These are phyloP conservation scores for Neodon shergylaensis DNA, from an alignment of 2,113 vertebrate species.

Conservation along the genomic window DNA sequence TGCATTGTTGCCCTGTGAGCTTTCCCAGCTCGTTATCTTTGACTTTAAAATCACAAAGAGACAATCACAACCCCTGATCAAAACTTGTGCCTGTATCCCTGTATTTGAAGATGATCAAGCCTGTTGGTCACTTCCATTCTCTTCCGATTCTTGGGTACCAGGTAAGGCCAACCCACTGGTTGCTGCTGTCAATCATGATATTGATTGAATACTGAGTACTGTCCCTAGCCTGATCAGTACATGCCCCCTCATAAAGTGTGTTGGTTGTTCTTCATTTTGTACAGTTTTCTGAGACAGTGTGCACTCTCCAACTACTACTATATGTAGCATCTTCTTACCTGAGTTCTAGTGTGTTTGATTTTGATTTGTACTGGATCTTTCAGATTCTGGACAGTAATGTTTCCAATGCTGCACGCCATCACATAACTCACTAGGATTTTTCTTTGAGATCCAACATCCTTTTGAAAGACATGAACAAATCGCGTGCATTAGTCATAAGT, in stretches of 20 bases:
- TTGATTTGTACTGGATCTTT: slow-evolving; percentile 90
- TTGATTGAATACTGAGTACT: too few species aligned
- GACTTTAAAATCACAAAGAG: not conserved
- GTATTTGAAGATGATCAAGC: not conserved
- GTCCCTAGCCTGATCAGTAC: not conserved
- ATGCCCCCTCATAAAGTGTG: not conserved
- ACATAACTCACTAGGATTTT: slow-evolving; percentile 92
- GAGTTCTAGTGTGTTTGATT: slow-evolving; percentile 88
- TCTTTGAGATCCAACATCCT: slow-evolving; percentile 82
- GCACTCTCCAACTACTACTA: not conserved
- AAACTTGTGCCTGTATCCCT: not conserved
- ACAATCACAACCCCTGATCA: not conserved
- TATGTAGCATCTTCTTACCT: slow-evolving; percentile 84
- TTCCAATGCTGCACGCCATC: slow-evolving; percentile 96
- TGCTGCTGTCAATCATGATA: not conserved
- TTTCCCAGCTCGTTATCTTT: not conserved
- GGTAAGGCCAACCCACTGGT: not conserved
- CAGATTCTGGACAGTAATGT: slow-evolving; percentile 90
- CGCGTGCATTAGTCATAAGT: slow-evolving; percentile 28
- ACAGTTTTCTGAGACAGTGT: not conserved
- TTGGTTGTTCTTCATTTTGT: not conserved
- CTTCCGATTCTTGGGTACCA: not conserved
- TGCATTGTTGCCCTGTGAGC: not conserved
- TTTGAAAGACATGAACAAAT: slow-evolving; percentile 78
- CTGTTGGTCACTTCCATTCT: not conserved